Evolutionary conservation across 2,113 vertebrate genomes (phyloP), one percentile per base, ranked within the genome.

Genomic region (Prionailurus viverrinus): DNA sequence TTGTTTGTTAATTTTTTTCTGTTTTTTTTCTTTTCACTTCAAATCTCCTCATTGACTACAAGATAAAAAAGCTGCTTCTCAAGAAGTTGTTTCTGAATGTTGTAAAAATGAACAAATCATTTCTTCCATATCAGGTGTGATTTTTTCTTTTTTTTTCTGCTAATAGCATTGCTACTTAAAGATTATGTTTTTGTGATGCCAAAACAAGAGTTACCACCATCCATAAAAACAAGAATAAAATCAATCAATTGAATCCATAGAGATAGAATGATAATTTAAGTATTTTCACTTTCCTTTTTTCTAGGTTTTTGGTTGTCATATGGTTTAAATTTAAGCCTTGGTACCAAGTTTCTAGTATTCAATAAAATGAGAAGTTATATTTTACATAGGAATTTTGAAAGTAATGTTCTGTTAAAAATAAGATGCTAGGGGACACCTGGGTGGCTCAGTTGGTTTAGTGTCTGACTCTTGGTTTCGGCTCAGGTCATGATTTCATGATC

Each of bases 101-200:
- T 31, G 0, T 41, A 94, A 94, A 96, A 94, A 73, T 1, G 65
- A 94, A 0, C 66, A 85, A 3, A 29, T 97, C 5, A 5, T 16
- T 0, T 94, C 97, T 93, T 93, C 97, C 27, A 68, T 9, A 7
- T 41, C 98, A 98, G 98, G 98, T 99, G 0, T 97, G 97, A 10
- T 71, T 98, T 89, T 16, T 86, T 85, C 58, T 65, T 19, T 73
- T 76, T 58, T 86, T 45, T 78, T 7, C 39, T 74, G 16, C 96
- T 15, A 68, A 85, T 29, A 79, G 11, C 68, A 27, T 92, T 41
- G 79, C 55, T 83, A 21, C 29, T n/a, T 90, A 71, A 88, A 91
- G 71, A 15, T 65, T 65, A 51, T n/a, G 7, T 85, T 25, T 69
- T 5, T 19, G 27, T 48, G 16, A 53, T n/a, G 55, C 25, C 16